Evolutionary conservation across 2,888 invertebrate genomes (phyloP).

Genomic region (Hirtodrosophila alboralis): DNA sequence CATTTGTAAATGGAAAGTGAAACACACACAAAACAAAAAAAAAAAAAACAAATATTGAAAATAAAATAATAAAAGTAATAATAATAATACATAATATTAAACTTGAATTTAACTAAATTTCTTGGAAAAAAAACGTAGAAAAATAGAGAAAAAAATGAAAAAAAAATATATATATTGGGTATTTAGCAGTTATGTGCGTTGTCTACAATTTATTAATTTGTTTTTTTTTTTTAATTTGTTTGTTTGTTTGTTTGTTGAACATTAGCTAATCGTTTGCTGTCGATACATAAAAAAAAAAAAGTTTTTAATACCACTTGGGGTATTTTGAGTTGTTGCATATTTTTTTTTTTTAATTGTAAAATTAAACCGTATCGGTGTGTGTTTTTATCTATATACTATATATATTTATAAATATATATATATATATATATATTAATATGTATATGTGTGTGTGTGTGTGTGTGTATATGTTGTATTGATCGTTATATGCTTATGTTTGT

Average conservation of each 20-base stretch:
- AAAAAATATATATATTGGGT: constrained; percentile 3
- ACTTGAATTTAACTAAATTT: constrained; percentile 57
- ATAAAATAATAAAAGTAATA: constrained; percentile 18
- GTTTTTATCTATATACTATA: constrained; percentile 35
- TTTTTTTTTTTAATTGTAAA: constrained; percentile 52
- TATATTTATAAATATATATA: constrained; percentile 29
- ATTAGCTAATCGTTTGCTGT: constrained; percentile 52
- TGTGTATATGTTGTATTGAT: constrained; percentile 33
- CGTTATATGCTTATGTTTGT: constrained; percentile 43
- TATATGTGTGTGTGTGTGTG: constrained; percentile 9
- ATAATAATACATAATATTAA: constrained; percentile 17
- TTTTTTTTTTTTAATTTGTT: constrained; percentile 23
- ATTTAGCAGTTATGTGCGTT: constrained; percentile 57
- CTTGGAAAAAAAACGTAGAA: constrained; percentile 28
- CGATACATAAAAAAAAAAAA: constrained; percentile 49
- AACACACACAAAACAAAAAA: constrained; percentile 27
- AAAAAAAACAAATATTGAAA: no score
- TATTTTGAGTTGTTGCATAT: constrained; percentile 48
- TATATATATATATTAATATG: constrained; percentile 30
- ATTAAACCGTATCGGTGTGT: constrained; percentile 54
- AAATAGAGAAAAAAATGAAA: constrained; percentile 18
- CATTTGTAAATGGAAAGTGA: constrained; percentile 4
- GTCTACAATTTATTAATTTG: constrained; percentile 50
- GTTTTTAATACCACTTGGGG: constrained; percentile 38
- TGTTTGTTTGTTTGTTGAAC: constrained; percentile 34